Evolutionary conservation across 2,888 invertebrate species (phyloP), one percentile per base, ranked within the genome.

Genomic region (Maniola hyperantus): DNA sequence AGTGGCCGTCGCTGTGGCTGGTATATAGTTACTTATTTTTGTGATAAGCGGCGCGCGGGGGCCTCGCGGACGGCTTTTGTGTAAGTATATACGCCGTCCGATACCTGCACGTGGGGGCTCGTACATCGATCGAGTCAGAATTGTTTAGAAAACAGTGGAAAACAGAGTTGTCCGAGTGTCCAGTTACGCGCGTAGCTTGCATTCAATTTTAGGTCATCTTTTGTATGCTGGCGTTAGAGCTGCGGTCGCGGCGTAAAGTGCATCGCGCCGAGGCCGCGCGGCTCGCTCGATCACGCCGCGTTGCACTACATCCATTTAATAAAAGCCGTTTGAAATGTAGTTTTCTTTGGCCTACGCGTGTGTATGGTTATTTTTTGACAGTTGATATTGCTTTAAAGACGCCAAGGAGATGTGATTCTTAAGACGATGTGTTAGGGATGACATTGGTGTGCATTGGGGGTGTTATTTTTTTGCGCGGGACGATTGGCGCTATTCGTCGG

Each of bases 21-120:
- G 89, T 90, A 86, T 92, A 91, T 91, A 91, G 88, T 91, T 92
- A 91, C 91, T 91, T 92, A 92, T 91, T 92, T 92, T 88, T 89
- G 89, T 91, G 92, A 92, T 92, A 92, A 93, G 91, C 89, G 86
- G 83, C 84, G 86, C 84, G 91, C 89, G 91, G 88, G 86, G 88
- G 84, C 88, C 85, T 85, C 79, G 82, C 87, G 88, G 82, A 83
- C 87, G 80, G 80, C 82, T 88, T 88, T 87, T 86, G 83, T 85
- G 91, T 91, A 84, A 89, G 91, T 89, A 86, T 85, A 87, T 82
- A 83, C 72, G 75, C 72, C 78, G 77, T 82, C 76, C 79, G 78
- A 77, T 80, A 78, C 73, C 73, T 78, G 79, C 81, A 81, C 77
- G 77, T 83, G 78, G 75, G 71, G 75, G 76, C 79, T 76, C 77